Evolutionary conservation across 2,797 vertebrate genomes (phyloP).

Genomic region (Xyrichtys novacula): DNA sequence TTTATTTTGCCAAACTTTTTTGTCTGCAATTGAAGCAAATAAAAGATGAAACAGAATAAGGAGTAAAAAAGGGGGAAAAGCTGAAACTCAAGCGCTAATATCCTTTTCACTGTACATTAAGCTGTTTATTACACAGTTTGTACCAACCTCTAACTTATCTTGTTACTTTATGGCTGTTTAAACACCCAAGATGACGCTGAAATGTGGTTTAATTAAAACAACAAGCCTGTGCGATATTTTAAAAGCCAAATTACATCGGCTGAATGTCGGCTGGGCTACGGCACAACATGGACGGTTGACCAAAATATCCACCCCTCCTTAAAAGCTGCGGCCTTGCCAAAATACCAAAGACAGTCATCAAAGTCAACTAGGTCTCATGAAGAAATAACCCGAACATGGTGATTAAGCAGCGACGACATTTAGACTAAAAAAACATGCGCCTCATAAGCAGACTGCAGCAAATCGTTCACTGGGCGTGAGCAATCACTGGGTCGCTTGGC

Average conservation of each 20-base stretch:
- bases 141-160: slow-evolving; percentile 2
- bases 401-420: slow-evolving; percentile 44
- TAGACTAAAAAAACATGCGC: slow-evolving; percentile 31
- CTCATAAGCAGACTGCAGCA: slow-evolving; percentile 60
- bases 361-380: slow-evolving; percentile 32
- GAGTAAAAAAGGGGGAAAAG: neutral
- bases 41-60: neutral
- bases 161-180: slow-evolving; percentile 43
- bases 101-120: slow-evolving; percentile 9
- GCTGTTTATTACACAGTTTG: slow-evolving; percentile 23
- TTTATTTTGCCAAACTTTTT: neutral
- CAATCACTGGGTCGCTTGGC: slow-evolving; percentile 64
- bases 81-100: slow-evolving; percentile 1
- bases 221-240: slow-evolving; percentile 34
- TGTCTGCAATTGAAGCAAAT: neutral
- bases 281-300: slow-evolving; percentile 2
- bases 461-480: slow-evolving; percentile 52
- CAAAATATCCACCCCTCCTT: slow-evolving; percentile 17
- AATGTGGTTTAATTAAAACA: slow-evolving; percentile 48
- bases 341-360: slow-evolving; percentile 55
- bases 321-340: slow-evolving; percentile 18
- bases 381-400: slow-evolving; percentile 6
- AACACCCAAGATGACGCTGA: slow-evolving; percentile 39
- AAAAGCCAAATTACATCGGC: slow-evolving; percentile 48
- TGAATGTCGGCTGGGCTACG: slow-evolving; percentile 50